Conservation (phyloP, 2,113 vertebrate genomes). For the Emydocephalus ijimae region DNA sequence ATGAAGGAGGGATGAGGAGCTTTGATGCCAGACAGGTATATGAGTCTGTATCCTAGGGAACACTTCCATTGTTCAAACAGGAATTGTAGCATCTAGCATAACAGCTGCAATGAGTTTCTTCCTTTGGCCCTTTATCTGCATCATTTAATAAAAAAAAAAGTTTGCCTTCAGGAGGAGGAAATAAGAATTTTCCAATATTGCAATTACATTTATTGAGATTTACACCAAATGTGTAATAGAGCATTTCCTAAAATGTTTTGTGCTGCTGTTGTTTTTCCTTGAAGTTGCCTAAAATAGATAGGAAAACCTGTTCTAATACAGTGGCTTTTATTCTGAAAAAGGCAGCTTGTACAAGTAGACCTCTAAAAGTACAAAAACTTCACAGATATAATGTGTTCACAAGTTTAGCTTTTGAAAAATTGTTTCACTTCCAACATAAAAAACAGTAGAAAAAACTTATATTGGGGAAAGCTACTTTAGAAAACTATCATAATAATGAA, state of each 20-base stretch:
- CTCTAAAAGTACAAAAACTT: neutral
- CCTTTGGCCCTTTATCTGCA: conserved; percentile 37
- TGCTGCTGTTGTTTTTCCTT: conserved; percentile 33
- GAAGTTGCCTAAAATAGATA: conserved; percentile 38
- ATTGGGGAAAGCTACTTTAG: conserved; percentile 34
- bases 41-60: conserved; percentile 40
- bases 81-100: conserved; percentile 42
- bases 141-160: conserved; percentile 42
- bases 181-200: conserved; percentile 35
- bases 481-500: neutral
- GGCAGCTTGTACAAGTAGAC: neutral
- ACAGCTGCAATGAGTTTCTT: conserved; percentile 46
- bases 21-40: conserved; percentile 52
- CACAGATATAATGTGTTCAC: neutral
- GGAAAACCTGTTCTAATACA: conserved; percentile 12
- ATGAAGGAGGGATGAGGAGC: conserved; percentile 37
- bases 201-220: conserved; percentile 43
- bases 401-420: neutral
- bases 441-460: neutral
- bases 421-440: conserved; percentile 17
- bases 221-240: conserved; percentile 15
- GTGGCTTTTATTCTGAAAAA: conserved; percentile 30
- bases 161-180: conserved; percentile 40
- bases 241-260: neutral
- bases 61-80: conserved; percentile 50